Percentiles rank a stretch among this genome's conserved stretches.
These are phyloP conservation scores for Harpagoxenus sublaevis DNA, from an alignment of 2,888 invertebrate species.

Conservation along the genomic window DNA sequence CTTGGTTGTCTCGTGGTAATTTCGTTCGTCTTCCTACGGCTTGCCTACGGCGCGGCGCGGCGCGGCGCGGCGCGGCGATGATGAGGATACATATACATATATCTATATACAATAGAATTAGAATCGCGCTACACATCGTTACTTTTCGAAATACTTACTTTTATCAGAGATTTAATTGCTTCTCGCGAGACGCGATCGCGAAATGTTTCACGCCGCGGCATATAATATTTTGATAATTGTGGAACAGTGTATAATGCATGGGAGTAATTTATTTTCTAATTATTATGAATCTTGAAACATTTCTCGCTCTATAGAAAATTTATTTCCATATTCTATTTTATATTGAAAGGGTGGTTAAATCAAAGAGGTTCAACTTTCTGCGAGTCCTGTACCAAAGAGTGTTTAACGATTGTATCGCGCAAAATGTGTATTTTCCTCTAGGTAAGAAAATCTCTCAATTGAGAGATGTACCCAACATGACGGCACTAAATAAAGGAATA, in stretches of 20 bases:
- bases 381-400: not conserved
- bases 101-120: no score
- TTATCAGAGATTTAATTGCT: not conserved
- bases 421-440: not conserved
- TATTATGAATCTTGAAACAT: not conserved
- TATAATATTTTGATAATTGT: no score
- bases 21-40: not conserved
- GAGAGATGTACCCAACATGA: conserved; percentile 5
- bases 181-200: not conserved
- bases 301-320: not conserved
- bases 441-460: not conserved
- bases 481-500: conserved; percentile 68
- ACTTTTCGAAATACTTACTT: not conserved
- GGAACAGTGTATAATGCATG: no score
- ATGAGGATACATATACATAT: not conserved
- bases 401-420: conserved; percentile 15
- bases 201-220: not conserved
- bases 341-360: not conserved
- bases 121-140: not conserved
- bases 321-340: not conserved
- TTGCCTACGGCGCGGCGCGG: no score
- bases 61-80: no score
- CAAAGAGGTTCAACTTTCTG: no score
- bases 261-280: not conserved
- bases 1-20: not conserved